Base-by-base conservation (phyloP, 1,140 invertebrate genomes). In the Zaprionus taronus region DNA sequence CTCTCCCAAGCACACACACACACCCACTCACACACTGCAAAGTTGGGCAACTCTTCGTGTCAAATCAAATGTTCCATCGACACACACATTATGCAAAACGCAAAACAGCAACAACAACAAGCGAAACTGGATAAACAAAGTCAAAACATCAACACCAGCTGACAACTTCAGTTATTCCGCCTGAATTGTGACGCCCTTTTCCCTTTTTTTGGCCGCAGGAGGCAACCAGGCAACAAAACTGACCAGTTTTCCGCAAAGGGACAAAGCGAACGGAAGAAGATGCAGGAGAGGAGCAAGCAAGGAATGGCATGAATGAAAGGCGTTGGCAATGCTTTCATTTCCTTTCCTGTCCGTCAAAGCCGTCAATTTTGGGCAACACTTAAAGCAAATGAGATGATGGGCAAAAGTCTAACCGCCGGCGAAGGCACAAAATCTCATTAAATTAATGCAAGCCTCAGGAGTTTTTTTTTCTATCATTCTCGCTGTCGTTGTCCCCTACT, bases 361-460 rank as follows among this genome's bases (percentile, higher is more conserved):
- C 83, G 47, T 51, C 47, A 47, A 82, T 67, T 79, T 38, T 51
- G 68, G 34, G 57, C 68, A 74, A 83, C 53, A 80, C 71, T 83
- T 83, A 85, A 81, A 56, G 66, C 34, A 83, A 87, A 89, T 80
- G 68, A 84, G 73, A 44, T 78, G 76, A 57, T 62, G 71, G 36
- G 41, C 77, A 78, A 78, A 78, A 79, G 70, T 80, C 81, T 65
- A 77, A 80, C 77, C 72, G 79, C 60, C 47, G 65, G 77, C 72
- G 26, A 63, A 58, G 65, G 60, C 76, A 60, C 22, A 72, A 81
- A 90, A 90, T 72, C 85, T 90, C 85, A 90, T 90, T 90, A 90
- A 90, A 90, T 90, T 90, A 90, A 90, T 90, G 85, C 85, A 90
- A 77, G 85, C 85, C 85, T 85, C 73, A 80, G 86, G 85, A 74